Evolutionary conservation across 2,113 vertebrate species (phyloP), one percentile per base, ranked within the genome.

Genomic region (Callionymus lyra): DNA sequence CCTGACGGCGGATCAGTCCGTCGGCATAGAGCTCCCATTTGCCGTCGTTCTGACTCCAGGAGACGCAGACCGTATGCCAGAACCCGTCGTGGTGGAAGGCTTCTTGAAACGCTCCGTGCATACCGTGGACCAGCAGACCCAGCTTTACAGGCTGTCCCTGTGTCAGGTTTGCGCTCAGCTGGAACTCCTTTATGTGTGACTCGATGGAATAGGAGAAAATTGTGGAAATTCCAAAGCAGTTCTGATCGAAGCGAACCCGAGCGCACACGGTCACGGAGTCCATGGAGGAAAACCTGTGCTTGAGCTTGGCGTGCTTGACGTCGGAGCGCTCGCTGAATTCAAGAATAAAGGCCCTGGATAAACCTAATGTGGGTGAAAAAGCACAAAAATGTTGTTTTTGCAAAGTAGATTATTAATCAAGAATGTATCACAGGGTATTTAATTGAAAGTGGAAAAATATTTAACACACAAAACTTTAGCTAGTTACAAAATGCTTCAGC

Each of bases 181-280:
- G 84, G 67, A 86, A 84, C 53, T 83, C 81, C 47, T 83, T 77
- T 53, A 71, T 68, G 34, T 65, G 70, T 39, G 68, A 71, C 27
- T 17, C 33, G 47, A 65, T 63, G 63, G 82, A 79, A 62, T 86
- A 86, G 40, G 85, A 86, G 52, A 86, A 84, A 17, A 86, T 61
- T 31, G 66, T 85, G 61, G 65, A 86, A 68, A 54, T 31, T 65
- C 82, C 81, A 13, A 44, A 56, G 59, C 55, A 61, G 43, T 50
- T 50, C 9, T 32, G 63, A 59, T 80, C 50, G 6, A 88, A 77
- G 35, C 53, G 68, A 6, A 86, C 49, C 6, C 18, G 60, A 53
- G 66, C 51, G 44, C 82, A 87, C 60, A 87, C 41, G 1, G 76
- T 85, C 61, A 86, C 51, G 1, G 66, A 63, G 10, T 46, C 46